Evolutionary conservation across 92 coral and sea anemone genomes (phyloP), one percentile per base, ranked within the genome.

Genomic region (Porites evermanni): DNA sequence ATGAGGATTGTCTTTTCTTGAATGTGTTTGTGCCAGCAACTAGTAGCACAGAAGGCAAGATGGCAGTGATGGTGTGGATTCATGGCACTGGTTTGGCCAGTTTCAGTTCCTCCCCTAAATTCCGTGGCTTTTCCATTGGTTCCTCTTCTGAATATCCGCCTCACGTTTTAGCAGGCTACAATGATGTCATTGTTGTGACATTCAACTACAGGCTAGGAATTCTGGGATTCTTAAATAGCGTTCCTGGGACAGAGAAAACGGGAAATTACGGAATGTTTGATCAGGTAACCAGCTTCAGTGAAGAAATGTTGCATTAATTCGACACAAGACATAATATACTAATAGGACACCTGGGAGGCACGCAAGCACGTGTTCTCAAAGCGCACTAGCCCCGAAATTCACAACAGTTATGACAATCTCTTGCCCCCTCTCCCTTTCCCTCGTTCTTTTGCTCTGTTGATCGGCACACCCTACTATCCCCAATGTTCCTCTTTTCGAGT

Each of bases 221-320:
- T 9, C 80, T 93, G 44, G 95, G 95, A 18, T 90, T 90, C 80
- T 72, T 93, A 38, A 92, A 86, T 70, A 38, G 61, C 3, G 79
- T 89, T 69, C 89, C 89, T 12, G 89, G 74, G 14, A 92, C 89
- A 11, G 82, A 86, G 13, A 52, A 82, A 23, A 91, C 67, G 67
- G 96, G 96, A 1, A 93, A 93, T 81, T 90, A 79, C 71, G 96
- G 90, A 17, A 89, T 92, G 95, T 66, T 61, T 67, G 95, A 92
- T 61, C 95, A 92, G 95, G 95, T 91, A 88, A 56, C 32, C 2
- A 29, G 32, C 32, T 29, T 29, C 32, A 3, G 32, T 29, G 32
- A 29, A 29, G 32, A 29, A 29, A 29, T 29, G 32, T 29, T 29
- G 5, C 5, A 38, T 38, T 38, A 4, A 38, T 2, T 38, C 47